Evolutionary conservation across 2,797 vertebrate genomes (phyloP), one percentile per base, ranked within the genome.

Genomic region (Numenius phaeopus): DNA sequence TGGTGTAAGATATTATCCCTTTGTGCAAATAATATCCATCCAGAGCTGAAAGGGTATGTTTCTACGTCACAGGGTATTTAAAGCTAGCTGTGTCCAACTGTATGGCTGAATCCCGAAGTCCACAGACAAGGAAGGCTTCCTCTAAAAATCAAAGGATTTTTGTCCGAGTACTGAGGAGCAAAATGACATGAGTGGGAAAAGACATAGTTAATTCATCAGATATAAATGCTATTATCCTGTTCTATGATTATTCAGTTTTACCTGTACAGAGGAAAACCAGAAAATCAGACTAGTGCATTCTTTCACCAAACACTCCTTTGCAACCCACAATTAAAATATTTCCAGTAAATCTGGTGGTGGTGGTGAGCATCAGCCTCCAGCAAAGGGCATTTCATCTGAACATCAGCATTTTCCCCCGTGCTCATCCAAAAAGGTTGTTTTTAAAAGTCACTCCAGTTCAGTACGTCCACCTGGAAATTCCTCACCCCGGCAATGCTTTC

Each of bases 1-100:
- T 42, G 24, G 39, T 76, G 49, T 55, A 54, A 65, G 26, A 30
- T 75, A 54, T 21, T 47, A 47, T 71, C 67, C 59, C 46, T 82
- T 67, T 72, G 66, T 75, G 65, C 47, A 88, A 92, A 59, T 69
- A 57, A 83, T 22, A 77, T 62, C 82, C 65, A 92, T 65, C 55
- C 67, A 69, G 86, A 77, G 39, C 64, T 88, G 91, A 94, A 85
- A 92, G 76, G 37, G 67, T 85, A 44, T 75, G 34, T 87, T 92
- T 85, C 9, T 91, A 82, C 88, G 46, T 76, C 89, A 72, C 80
- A 90, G 75, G 66, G 77, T 61, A 90, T 90, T 77, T 70, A 86
- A 59, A 55, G 23, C 39, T 80, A 92, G 75, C 72, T 70, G 71
- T 64, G 76, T 69, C 67, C 91, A 91, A 49, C 40, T 57, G 54